Evolutionary conservation across 2,888 invertebrate genomes (phyloP).

Genomic region (Disparrhopalites patrizii): DNA sequence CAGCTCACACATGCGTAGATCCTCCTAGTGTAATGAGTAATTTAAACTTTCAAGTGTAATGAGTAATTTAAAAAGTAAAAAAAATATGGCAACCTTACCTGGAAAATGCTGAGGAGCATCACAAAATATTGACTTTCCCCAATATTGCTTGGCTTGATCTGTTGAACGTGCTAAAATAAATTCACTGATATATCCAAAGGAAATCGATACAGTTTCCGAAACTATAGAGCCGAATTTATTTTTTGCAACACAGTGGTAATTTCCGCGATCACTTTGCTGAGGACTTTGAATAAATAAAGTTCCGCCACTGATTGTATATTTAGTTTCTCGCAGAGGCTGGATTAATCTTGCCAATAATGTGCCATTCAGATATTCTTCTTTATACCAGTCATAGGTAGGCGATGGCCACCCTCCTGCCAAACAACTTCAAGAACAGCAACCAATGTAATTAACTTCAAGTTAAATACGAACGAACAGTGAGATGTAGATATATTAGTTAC

Average conservation of each 20-base stretch:
- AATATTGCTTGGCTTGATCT: conserved; percentile 82
- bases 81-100: conserved; percentile 54
- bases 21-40: too few relatives aligned
- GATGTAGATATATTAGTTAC: conserved; percentile 50
- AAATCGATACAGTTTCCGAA: conserved; percentile 79
- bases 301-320: conserved; percentile 87
- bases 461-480: background rate
- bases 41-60: too few relatives aligned
- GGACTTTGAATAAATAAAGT: conserved; percentile 83
- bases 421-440: too few relatives aligned
- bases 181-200: conserved; percentile 83
- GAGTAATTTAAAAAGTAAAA: too few relatives aligned
- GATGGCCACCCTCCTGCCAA: conserved; percentile 83
- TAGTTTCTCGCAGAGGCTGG: conserved; percentile 67
- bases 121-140: conserved; percentile 89
- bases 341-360: conserved; percentile 67
- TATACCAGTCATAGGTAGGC: conserved; percentile 84
- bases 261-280: conserved; percentile 73
- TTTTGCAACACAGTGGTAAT: conserved; percentile 86
- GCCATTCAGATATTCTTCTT: conserved; percentile 80
- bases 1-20: too few relatives aligned
- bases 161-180: conserved; percentile 81
- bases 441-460: too few relatives aligned
- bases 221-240: conserved; percentile 84
- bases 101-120: conserved; percentile 92